Evolutionary conservation across 2,888 invertebrate species (phyloP), one percentile per base, ranked within the genome.

Genomic region (Eurois occulta): DNA sequence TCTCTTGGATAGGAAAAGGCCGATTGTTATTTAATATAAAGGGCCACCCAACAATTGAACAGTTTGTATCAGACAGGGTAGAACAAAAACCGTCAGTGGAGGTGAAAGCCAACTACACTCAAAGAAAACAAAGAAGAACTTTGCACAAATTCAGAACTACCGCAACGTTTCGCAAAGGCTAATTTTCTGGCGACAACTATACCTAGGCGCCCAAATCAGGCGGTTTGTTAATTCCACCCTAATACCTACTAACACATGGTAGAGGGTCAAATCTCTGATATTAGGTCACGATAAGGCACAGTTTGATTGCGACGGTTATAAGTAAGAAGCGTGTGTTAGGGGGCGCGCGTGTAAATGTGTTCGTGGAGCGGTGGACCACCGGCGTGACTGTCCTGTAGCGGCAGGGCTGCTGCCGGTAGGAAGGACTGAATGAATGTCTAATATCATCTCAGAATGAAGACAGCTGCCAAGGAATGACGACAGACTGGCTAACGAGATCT

Each of bases 271-370:
- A 52, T 48, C 16, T 46, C 38, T 32, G 48, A 76, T 77, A 43
- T 13, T 32, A 52, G 16, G 35, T 24, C 67, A 64, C 66, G 70
- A 77, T 81, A 83, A 73, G 60, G 21, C n/a, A 28, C 68, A 69
- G 77, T 86, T 88, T 85, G 79, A 85, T 65, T 70, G 3, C 85
- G 84, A 88, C 79, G 87, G 87, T 87, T 84, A 83, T 86, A 84
- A 78, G 66, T 72, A 77, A 66, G 16, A 58, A 71, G 43, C 77
- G 72, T 64, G 77, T 80, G 86, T 80, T 84, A 81, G 78, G 82
- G 87, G 89, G 82, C 88, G 75, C 75, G 75, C 89, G 88, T 88
- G 88, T 88, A 86, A 88, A 88, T 88, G 89, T 83, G 77, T 52
- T 86, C 81, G 81, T 87, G 87, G 48, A 79, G 77, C 65, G 62